A percentile compares a stretch with the other conserved stretches of the same genome.
These are phyloP conservation scores for Eonycteris spelaea DNA, from an alignment of 2,113 vertebrate species.

Conservation along the genomic window DNA sequence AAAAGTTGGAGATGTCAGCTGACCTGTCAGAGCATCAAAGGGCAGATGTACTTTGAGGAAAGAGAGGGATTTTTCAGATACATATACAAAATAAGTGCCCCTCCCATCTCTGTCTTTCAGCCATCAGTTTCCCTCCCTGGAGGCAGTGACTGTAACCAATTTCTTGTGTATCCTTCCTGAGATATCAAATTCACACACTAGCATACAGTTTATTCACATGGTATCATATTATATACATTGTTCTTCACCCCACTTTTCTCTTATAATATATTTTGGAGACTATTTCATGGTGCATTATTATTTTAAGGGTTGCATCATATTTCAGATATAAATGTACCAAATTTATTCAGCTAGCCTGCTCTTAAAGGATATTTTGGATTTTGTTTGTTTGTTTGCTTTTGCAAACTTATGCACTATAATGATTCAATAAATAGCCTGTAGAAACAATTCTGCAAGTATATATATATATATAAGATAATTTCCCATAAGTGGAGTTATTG, in stretches of 20 bases:
- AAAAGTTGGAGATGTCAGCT: neutral
- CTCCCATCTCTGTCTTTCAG: neutral
- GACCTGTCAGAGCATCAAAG: neutral
- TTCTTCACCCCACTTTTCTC: neutral
- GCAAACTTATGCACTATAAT: neutral
- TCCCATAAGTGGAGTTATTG: neutral
- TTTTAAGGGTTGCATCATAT: neutral
- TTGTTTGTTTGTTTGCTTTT: slow-evolving; percentile 28
- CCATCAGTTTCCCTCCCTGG: neutral
- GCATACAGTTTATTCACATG: neutral
- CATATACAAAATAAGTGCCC: neutral
- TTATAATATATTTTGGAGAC: neutral
- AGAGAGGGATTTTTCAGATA: neutral
- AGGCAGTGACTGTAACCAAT: neutral
- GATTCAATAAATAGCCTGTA: neutral
- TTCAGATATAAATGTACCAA: neutral
- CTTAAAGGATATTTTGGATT: neutral
- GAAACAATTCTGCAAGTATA: neutral
- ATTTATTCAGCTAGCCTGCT: neutral
- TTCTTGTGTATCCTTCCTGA: neutral
- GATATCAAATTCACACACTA: neutral
- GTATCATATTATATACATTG: neutral
- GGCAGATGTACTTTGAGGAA: neutral
- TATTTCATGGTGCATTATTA: neutral
- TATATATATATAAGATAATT: neutral